These are phyloP conservation scores for Athrips mouffetella DNA, from an alignment of 2,888 invertebrate species.

Conservation along the genomic window DNA sequence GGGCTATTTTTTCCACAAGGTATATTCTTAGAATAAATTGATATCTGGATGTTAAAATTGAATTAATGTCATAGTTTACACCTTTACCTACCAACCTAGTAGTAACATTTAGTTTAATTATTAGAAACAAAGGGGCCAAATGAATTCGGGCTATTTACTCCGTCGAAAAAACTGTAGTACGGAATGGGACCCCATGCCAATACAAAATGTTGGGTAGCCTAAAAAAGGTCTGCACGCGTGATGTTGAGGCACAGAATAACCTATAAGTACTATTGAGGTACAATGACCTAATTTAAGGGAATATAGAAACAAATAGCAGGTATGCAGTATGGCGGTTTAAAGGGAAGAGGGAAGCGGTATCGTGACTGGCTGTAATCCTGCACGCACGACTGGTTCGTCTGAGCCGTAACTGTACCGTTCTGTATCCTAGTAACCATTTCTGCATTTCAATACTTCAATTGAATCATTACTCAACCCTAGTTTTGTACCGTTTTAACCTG, in stretches of 20 bases:
- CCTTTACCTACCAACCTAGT: too few species aligned
- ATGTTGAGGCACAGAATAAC: slow-evolving; percentile 42
- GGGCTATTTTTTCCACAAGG: too few species aligned
- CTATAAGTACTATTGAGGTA: slow-evolving; percentile 27
- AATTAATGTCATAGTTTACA: too few species aligned
- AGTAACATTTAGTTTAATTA: too few species aligned
- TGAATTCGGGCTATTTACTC: too few species aligned
- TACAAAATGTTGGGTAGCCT: slow-evolving; percentile 36
- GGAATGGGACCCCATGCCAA: too few species aligned
- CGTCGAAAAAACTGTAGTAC: too few species aligned
- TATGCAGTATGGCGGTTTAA: background rate
- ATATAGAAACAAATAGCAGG: background rate
- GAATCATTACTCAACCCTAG: slow-evolving; percentile 15
- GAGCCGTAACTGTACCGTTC: slow-evolving; percentile 33
- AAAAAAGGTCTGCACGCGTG: slow-evolving; percentile 39
- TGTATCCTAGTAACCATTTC: slow-evolving; percentile 70
- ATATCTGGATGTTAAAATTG: too few species aligned
- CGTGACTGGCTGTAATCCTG: slow-evolving; percentile 49
- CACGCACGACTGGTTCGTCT: slow-evolving; percentile 43
- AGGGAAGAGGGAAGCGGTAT: slow-evolving; percentile 24
- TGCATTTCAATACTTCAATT: slow-evolving; percentile 65
- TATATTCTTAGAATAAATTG: too few species aligned
- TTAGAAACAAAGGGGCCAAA: too few species aligned
- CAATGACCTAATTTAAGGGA: background rate
- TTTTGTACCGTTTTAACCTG: slow-evolving; percentile 5